These are phyloP conservation scores for Monopis laevigella DNA, from an alignment of 2,888 invertebrate genomes.

Conservation along the genomic window DNA sequence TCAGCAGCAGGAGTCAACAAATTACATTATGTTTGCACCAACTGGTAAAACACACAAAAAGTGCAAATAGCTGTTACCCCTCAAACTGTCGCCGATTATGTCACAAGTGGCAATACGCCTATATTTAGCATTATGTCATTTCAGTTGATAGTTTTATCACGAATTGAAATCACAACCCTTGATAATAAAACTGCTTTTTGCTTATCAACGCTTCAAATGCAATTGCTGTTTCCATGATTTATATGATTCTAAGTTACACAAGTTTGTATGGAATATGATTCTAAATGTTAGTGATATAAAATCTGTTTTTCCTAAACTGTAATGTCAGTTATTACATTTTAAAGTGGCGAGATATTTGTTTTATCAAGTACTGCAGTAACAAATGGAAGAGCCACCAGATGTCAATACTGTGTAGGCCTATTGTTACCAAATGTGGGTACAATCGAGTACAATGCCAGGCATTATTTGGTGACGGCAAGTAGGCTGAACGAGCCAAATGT, in stretches of 20 bases:
- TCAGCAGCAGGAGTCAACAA: slow-evolving; percentile 4
- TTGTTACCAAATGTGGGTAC: slow-evolving; percentile 62
- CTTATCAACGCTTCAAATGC: not conserved
- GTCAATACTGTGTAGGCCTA: slow-evolving; percentile 43
- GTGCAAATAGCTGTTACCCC: slow-evolving; percentile 40
- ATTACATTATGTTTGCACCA: slow-evolving; percentile 25
- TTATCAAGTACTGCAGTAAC: slow-evolving; percentile 9
- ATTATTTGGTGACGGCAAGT: slow-evolving; percentile 48
- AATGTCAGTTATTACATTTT: too few species aligned
- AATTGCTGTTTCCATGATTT: too few species aligned
- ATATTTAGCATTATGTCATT: slow-evolving; percentile 32
- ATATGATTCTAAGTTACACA: not conserved
- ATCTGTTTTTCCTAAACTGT: too few species aligned
- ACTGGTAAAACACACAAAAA: slow-evolving; percentile 42
- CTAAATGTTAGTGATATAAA: too few species aligned
- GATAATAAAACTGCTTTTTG: not conserved
- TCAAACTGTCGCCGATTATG: slow-evolving; percentile 34
- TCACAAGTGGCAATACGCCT: slow-evolving; percentile 43
- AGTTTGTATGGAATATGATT: too few species aligned
- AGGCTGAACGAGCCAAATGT: slow-evolving; percentile 48
- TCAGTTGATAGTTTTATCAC: slow-evolving; percentile 9
- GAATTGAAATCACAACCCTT: not conserved
- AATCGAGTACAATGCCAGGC: slow-evolving; percentile 52
- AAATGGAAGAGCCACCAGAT: slow-evolving; percentile 38
- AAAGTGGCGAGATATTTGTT: not conserved